Base-by-base conservation (phyloP, 2,113 vertebrate species). In the Acanthochromis polyacanthus region DNA sequence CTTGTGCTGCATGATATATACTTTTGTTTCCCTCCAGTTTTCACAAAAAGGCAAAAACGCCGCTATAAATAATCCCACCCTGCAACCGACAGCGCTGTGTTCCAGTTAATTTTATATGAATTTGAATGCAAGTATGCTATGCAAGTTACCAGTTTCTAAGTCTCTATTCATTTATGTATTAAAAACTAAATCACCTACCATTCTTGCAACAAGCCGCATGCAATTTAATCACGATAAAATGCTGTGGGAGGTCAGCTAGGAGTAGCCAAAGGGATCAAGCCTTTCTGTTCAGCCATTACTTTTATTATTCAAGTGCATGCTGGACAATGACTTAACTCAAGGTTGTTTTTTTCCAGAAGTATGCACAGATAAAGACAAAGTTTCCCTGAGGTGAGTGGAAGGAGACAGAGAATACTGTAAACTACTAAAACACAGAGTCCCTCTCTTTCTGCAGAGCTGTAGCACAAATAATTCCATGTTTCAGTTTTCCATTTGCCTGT, bases 231-330 rank as follows among this genome's bases (percentile, higher is more conserved):
- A 65, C 23, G 7, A 61, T 25, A 23, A 60, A 65, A 46, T 71
- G 66, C 48, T 71, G 50, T 50, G 75, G 4, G 48, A 56, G 20
- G 15, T 71, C 51, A 51, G 23, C n/a, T 55, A 51, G 7, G 36
- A 64, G 25, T 57, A 56, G 45, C 81, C 46, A 51, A 68, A 62
- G 51, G 63, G 16, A 32, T 56, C 1, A 30, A 20, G 23, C 61
- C 19, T 57, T 48, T 83, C n/a, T 57, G 62, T 78, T 80, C 55
- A 78, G 22, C 19, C 25, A 69, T 63, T 52, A 28, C 10, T 50
- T 72, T 38, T 52, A 16, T 58, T 56, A 14, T 62, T 61, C 52
- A 69, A 74, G 17, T 68, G 32, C 58, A 80, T 57, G 22, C 15
- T 43, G 70, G 65, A 69, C 20, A n/a, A 72, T 10, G 9, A 30